These are phyloP conservation scores for Mionectes olivaceus DNA, from an alignment of 2,797 vertebrate genomes.

Conservation along the genomic window DNA sequence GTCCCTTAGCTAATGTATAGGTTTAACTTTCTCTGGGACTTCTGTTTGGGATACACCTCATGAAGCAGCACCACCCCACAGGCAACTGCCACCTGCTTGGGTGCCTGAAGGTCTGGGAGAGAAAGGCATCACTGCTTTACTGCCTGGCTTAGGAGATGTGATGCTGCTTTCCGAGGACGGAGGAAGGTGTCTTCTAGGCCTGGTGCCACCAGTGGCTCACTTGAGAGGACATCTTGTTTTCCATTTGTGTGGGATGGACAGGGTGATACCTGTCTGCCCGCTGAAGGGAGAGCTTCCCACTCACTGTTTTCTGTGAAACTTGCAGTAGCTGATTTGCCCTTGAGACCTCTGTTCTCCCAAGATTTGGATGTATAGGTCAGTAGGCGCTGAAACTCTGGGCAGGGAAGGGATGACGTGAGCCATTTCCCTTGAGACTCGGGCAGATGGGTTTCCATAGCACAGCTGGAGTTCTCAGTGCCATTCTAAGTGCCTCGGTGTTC, in stretches of 20 bases:
- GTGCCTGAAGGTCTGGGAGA: not conserved
- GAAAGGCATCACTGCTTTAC: not conserved
- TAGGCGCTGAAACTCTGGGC: not conserved
- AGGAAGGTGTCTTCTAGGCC: not conserved
- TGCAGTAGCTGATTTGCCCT: not conserved
- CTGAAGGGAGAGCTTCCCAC: not conserved
- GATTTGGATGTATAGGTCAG: not conserved
- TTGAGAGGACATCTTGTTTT: accelerated
- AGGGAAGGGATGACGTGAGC: not conserved
- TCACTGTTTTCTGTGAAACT: not conserved
- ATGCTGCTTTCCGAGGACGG: not conserved
- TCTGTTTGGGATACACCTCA: accelerated
- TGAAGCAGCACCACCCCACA: accelerated
- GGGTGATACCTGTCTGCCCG: accelerated
- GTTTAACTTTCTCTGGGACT: not conserved
- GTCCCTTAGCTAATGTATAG: not conserved
- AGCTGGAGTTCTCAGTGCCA: accelerated
- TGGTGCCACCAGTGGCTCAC: not conserved
- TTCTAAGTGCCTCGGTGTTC: not conserved
- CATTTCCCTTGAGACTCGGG: accelerated
- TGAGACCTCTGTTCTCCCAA: not conserved
- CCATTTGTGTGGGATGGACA: accelerated
- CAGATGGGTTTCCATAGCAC: not conserved
- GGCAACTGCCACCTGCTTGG: not conserved
- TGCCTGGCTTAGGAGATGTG: not conserved